A percentile compares a stretch with the other conserved stretches of the same genome.
Conservation (phyloP, 2,797 vertebrate genomes). For the Lepus townsendii region DNA sequence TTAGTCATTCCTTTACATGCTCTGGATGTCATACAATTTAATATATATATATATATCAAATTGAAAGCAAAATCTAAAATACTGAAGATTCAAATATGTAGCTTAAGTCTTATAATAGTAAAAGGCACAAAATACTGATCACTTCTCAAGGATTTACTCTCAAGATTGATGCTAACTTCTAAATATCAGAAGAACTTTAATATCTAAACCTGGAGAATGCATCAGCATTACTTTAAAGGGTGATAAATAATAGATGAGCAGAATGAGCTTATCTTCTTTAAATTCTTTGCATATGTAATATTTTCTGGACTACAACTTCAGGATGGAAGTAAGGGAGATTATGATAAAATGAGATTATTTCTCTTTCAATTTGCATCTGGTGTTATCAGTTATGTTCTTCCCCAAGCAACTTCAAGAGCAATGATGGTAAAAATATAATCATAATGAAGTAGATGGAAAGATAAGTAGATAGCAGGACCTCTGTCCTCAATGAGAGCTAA, state of each 20-base stretch:
- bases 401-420: neutral
- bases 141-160: neutral
- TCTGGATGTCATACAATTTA: neutral
- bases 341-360: neutral
- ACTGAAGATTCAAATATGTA: neutral
- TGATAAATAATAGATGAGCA: neutral
- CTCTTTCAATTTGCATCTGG: neutral
- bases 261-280: neutral
- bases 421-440: neutral
- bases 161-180: neutral
- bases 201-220: neutral
- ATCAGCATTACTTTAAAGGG: neutral
- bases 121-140: neutral
- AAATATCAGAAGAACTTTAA: neutral
- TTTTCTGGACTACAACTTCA: neutral
- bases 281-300: neutral
- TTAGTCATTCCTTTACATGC: conserved; percentile 7
- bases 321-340: neutral
- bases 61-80: conserved; percentile 2
- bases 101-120: neutral
- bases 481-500: too few species aligned
- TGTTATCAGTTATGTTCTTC: neutral
- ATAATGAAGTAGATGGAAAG: neutral
- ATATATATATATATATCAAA: neutral
- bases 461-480: neutral